These are phyloP conservation scores for Chirona hameri DNA, from an alignment of 2,888 invertebrate genomes.

Conservation along the genomic window DNA sequence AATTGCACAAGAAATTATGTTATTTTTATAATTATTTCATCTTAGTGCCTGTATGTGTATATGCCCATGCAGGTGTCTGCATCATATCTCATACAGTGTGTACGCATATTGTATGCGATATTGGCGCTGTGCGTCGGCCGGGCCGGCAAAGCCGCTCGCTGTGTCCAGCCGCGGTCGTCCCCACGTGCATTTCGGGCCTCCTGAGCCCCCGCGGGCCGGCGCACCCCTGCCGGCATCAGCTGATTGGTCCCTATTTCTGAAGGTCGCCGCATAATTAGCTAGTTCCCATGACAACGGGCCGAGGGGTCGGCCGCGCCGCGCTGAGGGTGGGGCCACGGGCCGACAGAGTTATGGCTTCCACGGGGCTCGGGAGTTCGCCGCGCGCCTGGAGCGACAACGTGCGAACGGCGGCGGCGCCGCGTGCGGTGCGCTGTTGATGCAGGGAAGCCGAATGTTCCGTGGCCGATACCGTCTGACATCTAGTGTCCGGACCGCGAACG, in stretches of 20 bases:
- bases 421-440: neutral
- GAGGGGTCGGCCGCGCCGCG: conserved; percentile 12
- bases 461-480: conserved; percentile 2
- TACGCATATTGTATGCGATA: no score
- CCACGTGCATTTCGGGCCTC: neutral
- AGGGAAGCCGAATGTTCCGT: neutral
- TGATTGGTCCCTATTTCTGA: conserved; percentile 27
- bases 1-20: no score
- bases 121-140: neutral
- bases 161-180: neutral
- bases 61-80: no score
- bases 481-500: neutral
- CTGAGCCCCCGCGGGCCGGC: neutral
- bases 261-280: conserved; percentile 27
- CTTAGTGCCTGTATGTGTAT: no score
- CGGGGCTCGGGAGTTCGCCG: neutral
- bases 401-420: neutral
- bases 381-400: neutral
- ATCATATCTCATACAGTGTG: no score
- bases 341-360: conserved; percentile 12
- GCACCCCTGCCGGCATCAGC: neutral
- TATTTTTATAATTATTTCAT: no score
- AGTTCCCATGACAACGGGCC: conserved; percentile 27
- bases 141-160: neutral
- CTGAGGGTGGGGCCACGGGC: conserved; percentile 13